phyloP scores from a whole-genome alignment of 2,113 vertebrate species.

The Spilogale gracilis region DNA sequence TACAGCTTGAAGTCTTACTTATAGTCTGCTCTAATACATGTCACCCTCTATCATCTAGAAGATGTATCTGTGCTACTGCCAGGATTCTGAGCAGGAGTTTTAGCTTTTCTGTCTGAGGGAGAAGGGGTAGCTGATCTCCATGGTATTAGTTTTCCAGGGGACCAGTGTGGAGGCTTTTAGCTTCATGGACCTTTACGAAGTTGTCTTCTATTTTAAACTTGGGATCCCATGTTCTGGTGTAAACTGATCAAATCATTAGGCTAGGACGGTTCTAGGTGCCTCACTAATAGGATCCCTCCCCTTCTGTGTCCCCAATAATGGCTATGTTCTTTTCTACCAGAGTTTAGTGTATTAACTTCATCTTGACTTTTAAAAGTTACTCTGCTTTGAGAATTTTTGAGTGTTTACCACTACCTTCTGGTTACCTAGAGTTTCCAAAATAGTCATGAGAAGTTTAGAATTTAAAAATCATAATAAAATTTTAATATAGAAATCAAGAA shows the following conservation, averaged over 20 bases:
- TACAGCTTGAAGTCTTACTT: neutral
- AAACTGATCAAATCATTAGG: conserved; percentile 13
- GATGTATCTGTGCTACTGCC: neutral
- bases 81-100: neutral
- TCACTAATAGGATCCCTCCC: neutral
- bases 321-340: neutral
- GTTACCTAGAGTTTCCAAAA: conserved; percentile 34
- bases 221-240: neutral
- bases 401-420: neutral
- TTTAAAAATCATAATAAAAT: conserved; percentile 45
- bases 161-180: conserved; percentile 7
- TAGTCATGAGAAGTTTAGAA: conserved; percentile 21
- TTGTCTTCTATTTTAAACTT: conserved; percentile 41
- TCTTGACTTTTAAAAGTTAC: neutral
- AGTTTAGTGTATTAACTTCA: conserved; percentile 29
- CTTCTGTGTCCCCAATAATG: neutral
- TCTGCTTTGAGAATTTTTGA: conserved; percentile 13
- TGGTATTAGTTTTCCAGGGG: conserved; percentile 26
- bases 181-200: conserved; percentile 31
- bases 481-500: conserved; percentile 50
- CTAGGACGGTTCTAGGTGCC: conserved; percentile 1
- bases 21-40: neutral
- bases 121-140: neutral
- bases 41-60: neutral
- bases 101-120: conserved; percentile 5